Percentiles rank a stretch among this genome's conserved stretches.
These are phyloP conservation scores for Siderastrea siderea DNA, from an alignment of 92 coral and sea anemone species.

Conservation along the genomic window DNA sequence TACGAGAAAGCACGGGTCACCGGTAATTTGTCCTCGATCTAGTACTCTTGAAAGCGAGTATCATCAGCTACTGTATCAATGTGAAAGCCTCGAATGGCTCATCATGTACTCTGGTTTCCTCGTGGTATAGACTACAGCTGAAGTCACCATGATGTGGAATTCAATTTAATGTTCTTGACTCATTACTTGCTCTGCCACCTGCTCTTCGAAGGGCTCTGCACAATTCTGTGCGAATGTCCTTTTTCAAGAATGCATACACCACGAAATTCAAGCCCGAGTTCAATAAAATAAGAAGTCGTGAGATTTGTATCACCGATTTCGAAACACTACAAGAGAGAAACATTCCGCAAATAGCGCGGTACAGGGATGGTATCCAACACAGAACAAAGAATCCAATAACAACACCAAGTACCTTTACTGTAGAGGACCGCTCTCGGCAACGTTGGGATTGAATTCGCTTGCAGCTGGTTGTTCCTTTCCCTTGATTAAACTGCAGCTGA, in stretches of 20 bases:
- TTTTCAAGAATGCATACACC: slow-evolving; percentile 70
- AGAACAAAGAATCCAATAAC: slow-evolving; percentile 64
- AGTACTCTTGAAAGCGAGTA: too few species aligned
- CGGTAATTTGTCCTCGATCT: too few species aligned
- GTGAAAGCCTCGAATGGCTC: too few species aligned
- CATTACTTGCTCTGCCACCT: background rate
- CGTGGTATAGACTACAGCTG: too few species aligned
- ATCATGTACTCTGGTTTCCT: too few species aligned
- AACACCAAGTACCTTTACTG: slow-evolving; percentile 37
- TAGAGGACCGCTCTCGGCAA: slow-evolving; percentile 9
- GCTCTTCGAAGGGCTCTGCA: background rate
- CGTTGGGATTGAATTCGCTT: background rate
- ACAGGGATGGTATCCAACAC: slow-evolving; percentile 56
- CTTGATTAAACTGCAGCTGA: slow-evolving; percentile 17
- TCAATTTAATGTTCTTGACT: background rate
- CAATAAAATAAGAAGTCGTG: slow-evolving; percentile 60
- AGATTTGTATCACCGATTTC: background rate
- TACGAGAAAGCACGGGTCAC: too few species aligned
- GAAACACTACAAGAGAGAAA: slow-evolving; percentile 41
- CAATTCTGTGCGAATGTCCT: slow-evolving; percentile 67
- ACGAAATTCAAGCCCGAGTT: slow-evolving; percentile 67
- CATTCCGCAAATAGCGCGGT: slow-evolving; percentile 44
- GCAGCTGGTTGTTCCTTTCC: background rate
- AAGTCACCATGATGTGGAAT: too few species aligned
- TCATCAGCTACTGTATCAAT: too few species aligned